phyloP scores from a whole-genome alignment of 2,797 vertebrate genomes.

The Muscicapa striata region DNA sequence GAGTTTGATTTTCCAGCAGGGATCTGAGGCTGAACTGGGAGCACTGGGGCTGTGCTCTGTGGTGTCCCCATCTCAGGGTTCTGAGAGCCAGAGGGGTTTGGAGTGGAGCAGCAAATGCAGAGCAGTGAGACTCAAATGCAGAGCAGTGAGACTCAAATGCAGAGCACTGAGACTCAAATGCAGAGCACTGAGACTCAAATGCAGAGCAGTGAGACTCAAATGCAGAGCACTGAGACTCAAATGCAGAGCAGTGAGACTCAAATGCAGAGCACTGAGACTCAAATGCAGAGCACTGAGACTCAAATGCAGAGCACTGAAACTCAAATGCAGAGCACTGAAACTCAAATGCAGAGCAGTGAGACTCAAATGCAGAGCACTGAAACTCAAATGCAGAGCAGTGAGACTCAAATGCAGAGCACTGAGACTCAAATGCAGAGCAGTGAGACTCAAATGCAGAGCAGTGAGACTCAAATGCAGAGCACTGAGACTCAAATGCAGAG shows the following conservation, averaged over 20 bases:
- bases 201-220: neutral
- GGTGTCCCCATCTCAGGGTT: rapidly evolving
- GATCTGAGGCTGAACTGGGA: neutral
- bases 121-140: neutral
- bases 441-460: neutral
- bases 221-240: neutral
- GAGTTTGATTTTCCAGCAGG: neutral
- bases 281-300: neutral
- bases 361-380: neutral
- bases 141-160: neutral
- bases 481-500: neutral
- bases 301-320: neutral
- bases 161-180: too few relatives aligned
- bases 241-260: neutral
- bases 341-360: neutral
- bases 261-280: neutral
- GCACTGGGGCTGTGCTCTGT: rapidly evolving
- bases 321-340: neutral
- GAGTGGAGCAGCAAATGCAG: neutral
- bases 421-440: neutral
- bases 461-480: neutral
- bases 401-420: neutral
- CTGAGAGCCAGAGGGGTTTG: rapidly evolving
- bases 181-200: neutral
- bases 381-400: neutral